phyloP scores from a whole-genome alignment of 2,113 vertebrate species.

The Ochotona princeps region DNA sequence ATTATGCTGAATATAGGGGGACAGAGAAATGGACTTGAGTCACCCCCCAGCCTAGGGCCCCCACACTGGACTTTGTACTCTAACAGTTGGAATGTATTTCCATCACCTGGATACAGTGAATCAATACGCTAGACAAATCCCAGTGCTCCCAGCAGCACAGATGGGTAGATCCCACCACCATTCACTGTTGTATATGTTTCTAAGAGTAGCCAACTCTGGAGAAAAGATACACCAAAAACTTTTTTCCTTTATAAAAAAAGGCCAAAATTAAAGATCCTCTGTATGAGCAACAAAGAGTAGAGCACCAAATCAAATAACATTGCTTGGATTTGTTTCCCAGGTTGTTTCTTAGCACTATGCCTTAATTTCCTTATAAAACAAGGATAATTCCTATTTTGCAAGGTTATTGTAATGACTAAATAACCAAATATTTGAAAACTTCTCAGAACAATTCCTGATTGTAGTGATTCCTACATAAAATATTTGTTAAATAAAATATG shows the following conservation, averaged over 20 bases:
- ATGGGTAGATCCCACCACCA: neutral
- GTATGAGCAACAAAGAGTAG: neutral
- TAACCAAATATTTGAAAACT: slow-evolving; percentile 31
- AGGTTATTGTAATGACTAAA: slow-evolving; percentile 32
- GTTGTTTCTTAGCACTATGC: neutral
- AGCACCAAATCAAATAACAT: neutral
- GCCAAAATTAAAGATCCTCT: neutral
- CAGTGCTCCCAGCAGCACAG: neutral
- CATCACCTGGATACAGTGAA: neutral
- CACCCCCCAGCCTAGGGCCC: neutral
- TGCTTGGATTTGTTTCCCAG: neutral
- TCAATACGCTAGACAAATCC: neutral
- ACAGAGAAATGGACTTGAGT: neutral
- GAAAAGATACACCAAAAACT: neutral
- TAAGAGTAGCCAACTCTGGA: neutral
- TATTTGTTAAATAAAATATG: slow-evolving; percentile 27
- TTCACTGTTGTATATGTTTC: neutral
- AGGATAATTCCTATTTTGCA: slow-evolving; percentile 16
- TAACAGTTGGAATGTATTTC: neutral
- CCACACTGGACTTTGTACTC: neutral
- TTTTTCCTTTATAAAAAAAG: neutral
- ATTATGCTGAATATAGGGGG: neutral
- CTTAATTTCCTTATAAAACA: neutral
- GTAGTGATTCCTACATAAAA: slow-evolving; percentile 17
- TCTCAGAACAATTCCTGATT: neutral